These are phyloP conservation scores for Cnemophilus loriae DNA, from an alignment of 2,113 vertebrate genomes.

Conservation along the genomic window DNA sequence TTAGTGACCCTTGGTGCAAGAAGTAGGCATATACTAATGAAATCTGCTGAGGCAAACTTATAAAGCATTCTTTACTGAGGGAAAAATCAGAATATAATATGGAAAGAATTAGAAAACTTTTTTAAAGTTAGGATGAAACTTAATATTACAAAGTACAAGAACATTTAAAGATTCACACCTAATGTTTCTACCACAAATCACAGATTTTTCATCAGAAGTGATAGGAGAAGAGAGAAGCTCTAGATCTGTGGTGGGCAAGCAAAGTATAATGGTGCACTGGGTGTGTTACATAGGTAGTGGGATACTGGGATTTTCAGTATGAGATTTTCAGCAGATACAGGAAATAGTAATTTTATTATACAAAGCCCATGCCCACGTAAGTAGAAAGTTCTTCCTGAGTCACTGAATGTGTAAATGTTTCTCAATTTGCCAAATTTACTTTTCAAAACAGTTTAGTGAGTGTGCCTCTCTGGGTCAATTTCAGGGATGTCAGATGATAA, in stretches of 20 bases:
- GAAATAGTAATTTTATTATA: not conserved
- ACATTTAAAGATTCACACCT: not conserved
- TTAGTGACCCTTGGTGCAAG: not conserved
- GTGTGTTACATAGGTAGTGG: not conserved
- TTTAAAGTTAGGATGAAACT: not conserved
- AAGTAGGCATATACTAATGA: not conserved
- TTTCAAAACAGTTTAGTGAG: not conserved
- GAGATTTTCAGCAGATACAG: not conserved
- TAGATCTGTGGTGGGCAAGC: not conserved
- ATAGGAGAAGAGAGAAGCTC: not conserved
- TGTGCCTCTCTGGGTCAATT: not conserved
- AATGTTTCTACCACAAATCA: not conserved
- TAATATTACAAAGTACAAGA: not conserved
- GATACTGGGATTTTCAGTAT: fast-evolving
- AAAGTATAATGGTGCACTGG: not conserved
- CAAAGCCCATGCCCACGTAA: not conserved
- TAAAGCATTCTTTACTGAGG: not conserved
- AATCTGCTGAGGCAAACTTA: not conserved
- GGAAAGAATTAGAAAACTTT: not conserved
- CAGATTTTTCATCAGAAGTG: not conserved
- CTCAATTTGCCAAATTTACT: not conserved
- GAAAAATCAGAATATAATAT: not conserved
- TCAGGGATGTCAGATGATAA: not conserved
- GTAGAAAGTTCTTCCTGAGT: not conserved
- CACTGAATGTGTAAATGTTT: not conserved